Conservation (phyloP, 53 echinoderm and acorn worm genomes). For the Paracentrotus lividus region DNA sequence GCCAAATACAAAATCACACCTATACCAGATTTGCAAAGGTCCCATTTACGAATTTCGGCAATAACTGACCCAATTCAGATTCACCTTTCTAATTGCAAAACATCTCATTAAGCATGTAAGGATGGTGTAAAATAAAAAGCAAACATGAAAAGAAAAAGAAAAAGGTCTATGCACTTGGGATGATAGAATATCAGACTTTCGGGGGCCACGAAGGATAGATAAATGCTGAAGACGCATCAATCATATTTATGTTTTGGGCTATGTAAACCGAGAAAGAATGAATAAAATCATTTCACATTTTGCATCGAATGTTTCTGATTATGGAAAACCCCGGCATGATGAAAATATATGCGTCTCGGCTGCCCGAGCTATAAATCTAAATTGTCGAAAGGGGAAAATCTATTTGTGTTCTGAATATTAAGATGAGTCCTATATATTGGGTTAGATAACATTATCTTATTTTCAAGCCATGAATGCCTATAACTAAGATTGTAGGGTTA, state of each 20-base stretch:
- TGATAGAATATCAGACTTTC: background rate
- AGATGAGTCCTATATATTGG: too few relatives aligned
- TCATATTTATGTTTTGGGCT: background rate
- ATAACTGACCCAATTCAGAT: too few relatives aligned
- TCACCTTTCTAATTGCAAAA: too few relatives aligned
- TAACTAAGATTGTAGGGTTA: too few relatives aligned
- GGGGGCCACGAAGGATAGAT: background rate
- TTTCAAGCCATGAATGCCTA: too few relatives aligned
- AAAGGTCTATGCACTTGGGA: too few relatives aligned
- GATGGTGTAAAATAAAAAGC: too few relatives aligned
- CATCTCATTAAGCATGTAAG: too few relatives aligned
- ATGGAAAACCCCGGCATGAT: background rate
- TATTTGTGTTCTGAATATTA: background rate
- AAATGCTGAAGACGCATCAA: background rate
- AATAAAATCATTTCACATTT: slow-evolving; percentile 11
- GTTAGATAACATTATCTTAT: too few relatives aligned
- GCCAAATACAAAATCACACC: too few relatives aligned
- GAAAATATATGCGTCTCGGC: background rate
- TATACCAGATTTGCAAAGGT: too few relatives aligned
- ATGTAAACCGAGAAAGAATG: background rate
- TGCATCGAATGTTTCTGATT: background rate
- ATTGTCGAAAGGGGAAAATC: background rate
- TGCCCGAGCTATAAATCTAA: background rate
- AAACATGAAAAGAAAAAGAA: background rate
- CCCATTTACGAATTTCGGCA: too few relatives aligned